Base-by-base conservation (phyloP, 2,113 vertebrate genomes). In the Lethenteron reissneri region DNA sequence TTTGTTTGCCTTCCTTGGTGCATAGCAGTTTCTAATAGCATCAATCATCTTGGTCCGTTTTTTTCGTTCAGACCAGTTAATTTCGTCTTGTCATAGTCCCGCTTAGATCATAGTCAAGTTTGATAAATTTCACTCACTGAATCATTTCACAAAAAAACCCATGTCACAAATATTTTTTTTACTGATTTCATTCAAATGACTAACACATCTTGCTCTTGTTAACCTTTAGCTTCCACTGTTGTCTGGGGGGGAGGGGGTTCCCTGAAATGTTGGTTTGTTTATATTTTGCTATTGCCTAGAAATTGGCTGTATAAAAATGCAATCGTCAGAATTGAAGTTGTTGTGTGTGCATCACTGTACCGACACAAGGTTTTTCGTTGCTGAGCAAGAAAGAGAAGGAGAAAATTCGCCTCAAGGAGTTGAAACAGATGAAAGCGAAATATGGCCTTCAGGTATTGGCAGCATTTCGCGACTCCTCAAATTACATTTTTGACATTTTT, bases 381-480 rank as follows among this genome's bases (percentile, higher is more conserved):
- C 78, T 84, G 71, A 85, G 80, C 78, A 95, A 92, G 78, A 88
- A 96, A 76, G 89, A 92, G 74, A 95, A 90, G 77, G 92, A 99
- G 72, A 76, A 83, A 56, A 80, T 87, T 73, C 83, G 94, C 77
- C 87, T 89, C 79, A 88, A 88, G 79, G 89, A 87, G 78, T 83
- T 99, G 75, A 95, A 88, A 80, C 85, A 94, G 78, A 92, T 99
- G 80, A 86, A 92, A 77, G 86, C 90, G 64, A 97, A 92, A 83
- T 99, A 99, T 9, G 92, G 94, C 69, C 86, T 99, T 71, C 89
- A 95, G 83, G 94, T 97, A 76, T 17, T n/a, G 8, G n/a, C 9
- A 68, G 64, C 2, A 11, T 17, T n/a, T n/a, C n/a, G 64, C n/a
- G 25, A n/a, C n/a, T 68, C 25, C 25, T 12, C 9, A 17, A 17